Conservation (phyloP, 2,797 vertebrate genomes). For the Dromococcyx pavoninus region DNA sequence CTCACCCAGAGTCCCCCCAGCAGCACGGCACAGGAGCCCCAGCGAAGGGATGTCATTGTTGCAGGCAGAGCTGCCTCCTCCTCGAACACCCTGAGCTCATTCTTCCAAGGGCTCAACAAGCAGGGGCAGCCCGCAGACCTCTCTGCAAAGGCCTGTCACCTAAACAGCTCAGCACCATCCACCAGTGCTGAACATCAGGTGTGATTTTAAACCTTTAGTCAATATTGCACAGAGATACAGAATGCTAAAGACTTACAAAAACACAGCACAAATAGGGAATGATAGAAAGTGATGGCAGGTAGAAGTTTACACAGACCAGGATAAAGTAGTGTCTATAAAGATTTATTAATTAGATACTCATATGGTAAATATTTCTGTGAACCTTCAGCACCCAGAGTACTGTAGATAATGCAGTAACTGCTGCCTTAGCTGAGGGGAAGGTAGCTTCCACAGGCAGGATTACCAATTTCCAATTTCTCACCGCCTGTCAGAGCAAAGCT, state of each 20-base stretch:
- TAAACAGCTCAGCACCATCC: neutral
- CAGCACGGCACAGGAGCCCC: neutral
- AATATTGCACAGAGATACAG: neutral
- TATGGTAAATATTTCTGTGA: neutral
- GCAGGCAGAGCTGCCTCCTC: neutral
- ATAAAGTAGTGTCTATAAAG: neutral
- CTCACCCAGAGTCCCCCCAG: neutral
- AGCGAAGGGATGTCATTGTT: rapidly evolving
- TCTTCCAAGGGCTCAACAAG: neutral
- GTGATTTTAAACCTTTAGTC: neutral
- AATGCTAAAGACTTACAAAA: neutral
- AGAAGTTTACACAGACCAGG: neutral
- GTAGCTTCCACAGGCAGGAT: neutral
- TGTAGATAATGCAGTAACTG: neutral
- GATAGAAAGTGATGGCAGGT: neutral
- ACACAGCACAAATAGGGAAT: neutral
- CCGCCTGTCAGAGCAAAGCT: neutral
- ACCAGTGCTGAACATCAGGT: neutral
- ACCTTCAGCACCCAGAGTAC: neutral
- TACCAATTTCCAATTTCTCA: neutral
- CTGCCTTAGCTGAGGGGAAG: neutral
- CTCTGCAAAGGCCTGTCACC: neutral
- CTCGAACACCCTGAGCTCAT: neutral
- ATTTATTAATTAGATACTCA: neutral
- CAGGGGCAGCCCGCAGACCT: neutral